phyloP scores from a whole-genome alignment of 2,888 invertebrate genomes.

The Pammene aurita region DNA sequence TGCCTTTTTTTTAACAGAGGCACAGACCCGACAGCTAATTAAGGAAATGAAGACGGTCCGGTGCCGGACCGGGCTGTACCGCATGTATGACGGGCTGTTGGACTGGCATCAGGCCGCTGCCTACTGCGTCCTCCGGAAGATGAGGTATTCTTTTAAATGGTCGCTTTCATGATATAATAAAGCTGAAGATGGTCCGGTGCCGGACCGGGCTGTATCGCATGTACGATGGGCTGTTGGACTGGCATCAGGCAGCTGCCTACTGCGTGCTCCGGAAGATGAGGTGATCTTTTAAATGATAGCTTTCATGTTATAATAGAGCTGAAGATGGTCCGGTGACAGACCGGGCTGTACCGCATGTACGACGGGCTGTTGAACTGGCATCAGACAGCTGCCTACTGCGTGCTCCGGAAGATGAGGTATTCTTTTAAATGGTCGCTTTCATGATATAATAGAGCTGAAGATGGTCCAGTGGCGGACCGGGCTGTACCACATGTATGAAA shows the following conservation, averaged over 20 bases:
- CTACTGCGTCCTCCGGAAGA: constrained; percentile 72
- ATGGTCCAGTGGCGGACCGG: constrained; percentile 66
- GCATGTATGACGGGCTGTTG: constrained; percentile 69
- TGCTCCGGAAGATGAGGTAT: constrained; percentile 71
- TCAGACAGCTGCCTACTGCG: constrained; percentile 77
- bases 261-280: constrained; percentile 74
- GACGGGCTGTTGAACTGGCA: constrained; percentile 75
- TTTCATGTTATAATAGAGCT: constrained; percentile 42
- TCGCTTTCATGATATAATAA: too few relatives aligned
- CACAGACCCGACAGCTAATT: constrained; percentile 49
- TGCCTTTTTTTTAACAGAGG: constrained; percentile 52
- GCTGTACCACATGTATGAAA: constrained; percentile 70
- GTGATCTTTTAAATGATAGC: constrained; percentile 46
- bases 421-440: too few relatives aligned
- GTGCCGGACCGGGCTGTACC: constrained; percentile 68
- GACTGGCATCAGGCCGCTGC: constrained; percentile 80
- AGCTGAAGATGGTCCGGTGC: constrained; percentile 66
- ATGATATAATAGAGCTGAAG: constrained; percentile 48
- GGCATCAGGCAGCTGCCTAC: constrained; percentile 78
- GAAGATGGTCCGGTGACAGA: constrained; percentile 62
- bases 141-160: constrained; percentile 56
- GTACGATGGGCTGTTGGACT: constrained; percentile 72
- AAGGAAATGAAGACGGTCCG: constrained; percentile 61
- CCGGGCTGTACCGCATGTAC: constrained; percentile 70
- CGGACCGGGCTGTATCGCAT: constrained; percentile 67